phyloP scores from a whole-genome alignment of 1,140 invertebrate genomes.

The Dreissena rostriformis region DNA sequence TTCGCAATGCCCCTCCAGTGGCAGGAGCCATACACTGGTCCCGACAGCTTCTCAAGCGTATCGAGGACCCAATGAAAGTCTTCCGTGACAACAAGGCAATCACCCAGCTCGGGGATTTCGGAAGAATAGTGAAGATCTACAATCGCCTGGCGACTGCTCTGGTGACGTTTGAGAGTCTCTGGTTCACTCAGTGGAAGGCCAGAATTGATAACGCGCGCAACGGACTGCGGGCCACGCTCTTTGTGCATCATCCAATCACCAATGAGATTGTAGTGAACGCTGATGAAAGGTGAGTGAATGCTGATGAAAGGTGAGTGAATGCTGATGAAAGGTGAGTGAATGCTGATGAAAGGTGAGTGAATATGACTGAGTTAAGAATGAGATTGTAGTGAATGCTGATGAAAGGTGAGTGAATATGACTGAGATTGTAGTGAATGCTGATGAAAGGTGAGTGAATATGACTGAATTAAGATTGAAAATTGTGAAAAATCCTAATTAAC shows the following conservation, averaged over 20 bases:
- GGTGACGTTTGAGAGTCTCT: slow-evolving; percentile 80
- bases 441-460: slow-evolving; percentile 75
- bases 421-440: slow-evolving; percentile 79
- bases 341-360: too few species aligned
- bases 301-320: too few species aligned
- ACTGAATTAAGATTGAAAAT: too few species aligned
- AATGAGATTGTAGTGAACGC: slow-evolving; percentile 79
- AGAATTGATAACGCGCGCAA: slow-evolving; percentile 77
- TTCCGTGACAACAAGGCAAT: slow-evolving; percentile 78
- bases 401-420: too few species aligned
- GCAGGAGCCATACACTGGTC: slow-evolving; percentile 81
- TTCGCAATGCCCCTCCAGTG: slow-evolving; percentile 79
- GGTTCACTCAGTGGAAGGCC: slow-evolving; percentile 79
- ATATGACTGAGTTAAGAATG: too few species aligned
- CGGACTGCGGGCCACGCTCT: slow-evolving; percentile 78
- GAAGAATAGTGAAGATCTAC: slow-evolving; percentile 76
- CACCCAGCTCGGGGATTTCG: slow-evolving; percentile 75
- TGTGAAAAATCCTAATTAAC: too few species aligned
- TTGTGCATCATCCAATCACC: slow-evolving; percentile 77
- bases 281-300: slow-evolving; percentile 78
- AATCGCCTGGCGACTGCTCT: slow-evolving; percentile 79
- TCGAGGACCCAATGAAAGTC: slow-evolving; percentile 80
- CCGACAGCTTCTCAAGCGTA: slow-evolving; percentile 76
- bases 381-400: too few species aligned
- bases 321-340: too few species aligned